These are phyloP conservation scores for Solenodon paradoxus DNA, from an alignment of 2,113 vertebrate genomes.

Conservation along the genomic window DNA sequence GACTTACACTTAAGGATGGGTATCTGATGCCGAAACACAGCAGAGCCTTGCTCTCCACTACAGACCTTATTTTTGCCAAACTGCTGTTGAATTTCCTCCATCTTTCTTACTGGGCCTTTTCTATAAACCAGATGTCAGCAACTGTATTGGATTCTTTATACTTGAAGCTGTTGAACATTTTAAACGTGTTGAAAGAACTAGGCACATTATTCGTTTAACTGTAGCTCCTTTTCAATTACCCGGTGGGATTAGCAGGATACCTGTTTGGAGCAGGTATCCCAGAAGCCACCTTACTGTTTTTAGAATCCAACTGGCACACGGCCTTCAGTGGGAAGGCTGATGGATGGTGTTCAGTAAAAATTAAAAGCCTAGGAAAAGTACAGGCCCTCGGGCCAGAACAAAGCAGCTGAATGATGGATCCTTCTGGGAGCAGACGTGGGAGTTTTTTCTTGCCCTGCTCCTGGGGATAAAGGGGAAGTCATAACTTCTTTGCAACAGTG, in stretches of 20 bases:
- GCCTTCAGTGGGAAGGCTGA: background rate
- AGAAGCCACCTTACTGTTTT: background rate
- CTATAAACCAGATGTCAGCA: slow-evolving; percentile 25
- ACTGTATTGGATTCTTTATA: background rate
- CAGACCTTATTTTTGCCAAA: background rate
- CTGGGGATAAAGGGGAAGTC: slow-evolving; percentile 23
- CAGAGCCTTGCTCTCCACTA: background rate
- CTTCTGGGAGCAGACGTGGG: background rate
- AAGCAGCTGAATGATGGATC: slow-evolving; percentile 32
- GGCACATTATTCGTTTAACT: background rate
- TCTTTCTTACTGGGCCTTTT: background rate
- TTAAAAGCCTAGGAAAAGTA: slow-evolving; percentile 48
- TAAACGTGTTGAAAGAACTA: background rate
- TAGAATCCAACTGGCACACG: background rate
- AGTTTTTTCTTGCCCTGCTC: slow-evolving; percentile 41
- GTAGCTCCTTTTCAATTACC: background rate
- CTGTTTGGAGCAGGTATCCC: slow-evolving; percentile 3
- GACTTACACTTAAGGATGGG: background rate
- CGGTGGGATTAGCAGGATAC: background rate
- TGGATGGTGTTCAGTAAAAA: slow-evolving; percentile 34
- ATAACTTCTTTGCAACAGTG: background rate
- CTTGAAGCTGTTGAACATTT: slow-evolving; percentile 43
- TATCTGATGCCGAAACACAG: background rate
- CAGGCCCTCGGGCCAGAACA: slow-evolving; percentile 31
- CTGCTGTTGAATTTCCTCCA: background rate